Conservation (phyloP, 2,113 vertebrate genomes). For the Ptilorrhoa leucosticta region DNA sequence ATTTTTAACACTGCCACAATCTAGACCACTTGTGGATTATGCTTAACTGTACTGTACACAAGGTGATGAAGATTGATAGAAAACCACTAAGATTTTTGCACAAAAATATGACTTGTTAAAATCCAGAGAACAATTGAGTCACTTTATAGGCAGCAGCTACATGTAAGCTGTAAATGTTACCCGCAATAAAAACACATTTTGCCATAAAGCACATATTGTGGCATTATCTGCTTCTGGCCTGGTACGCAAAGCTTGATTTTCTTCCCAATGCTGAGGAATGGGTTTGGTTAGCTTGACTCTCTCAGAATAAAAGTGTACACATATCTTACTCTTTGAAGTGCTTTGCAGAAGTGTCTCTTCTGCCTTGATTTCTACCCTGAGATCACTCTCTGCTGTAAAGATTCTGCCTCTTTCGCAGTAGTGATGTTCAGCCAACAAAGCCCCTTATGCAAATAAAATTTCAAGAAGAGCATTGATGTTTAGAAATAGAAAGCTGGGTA, state of each 20-base stretch:
- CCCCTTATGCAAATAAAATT: neutral
- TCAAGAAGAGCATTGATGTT: rapidly evolving
- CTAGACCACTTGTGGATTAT: conserved; percentile 67
- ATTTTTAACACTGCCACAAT: conserved; percentile 63
- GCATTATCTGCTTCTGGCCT: conserved; percentile 70
- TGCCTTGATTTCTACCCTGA: neutral
- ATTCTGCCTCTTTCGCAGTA: neutral
- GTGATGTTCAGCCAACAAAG: neutral
- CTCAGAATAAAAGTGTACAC: conserved; percentile 16
- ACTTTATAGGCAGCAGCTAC: conserved; percentile 68
- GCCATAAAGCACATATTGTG: conserved; percentile 57
- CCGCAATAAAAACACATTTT: conserved; percentile 63
- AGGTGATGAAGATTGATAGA: conserved; percentile 75
- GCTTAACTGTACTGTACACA: conserved; percentile 76
- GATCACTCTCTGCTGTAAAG: neutral
- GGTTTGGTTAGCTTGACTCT: conserved; percentile 22
- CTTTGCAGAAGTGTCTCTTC: conserved; percentile 28
- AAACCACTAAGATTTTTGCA: conserved; percentile 71
- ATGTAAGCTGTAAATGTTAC: conserved; percentile 73
- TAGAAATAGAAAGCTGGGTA: neutral
- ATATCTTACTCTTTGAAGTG: conserved; percentile 31
- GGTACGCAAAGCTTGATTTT: conserved; percentile 39
- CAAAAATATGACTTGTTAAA: conserved; percentile 52
- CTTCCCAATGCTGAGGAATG: conserved; percentile 15
- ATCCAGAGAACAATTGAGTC: conserved; percentile 56